Base-by-base conservation (phyloP, 2,797 vertebrate genomes). In the Sylvilagus floridanus region DNA sequence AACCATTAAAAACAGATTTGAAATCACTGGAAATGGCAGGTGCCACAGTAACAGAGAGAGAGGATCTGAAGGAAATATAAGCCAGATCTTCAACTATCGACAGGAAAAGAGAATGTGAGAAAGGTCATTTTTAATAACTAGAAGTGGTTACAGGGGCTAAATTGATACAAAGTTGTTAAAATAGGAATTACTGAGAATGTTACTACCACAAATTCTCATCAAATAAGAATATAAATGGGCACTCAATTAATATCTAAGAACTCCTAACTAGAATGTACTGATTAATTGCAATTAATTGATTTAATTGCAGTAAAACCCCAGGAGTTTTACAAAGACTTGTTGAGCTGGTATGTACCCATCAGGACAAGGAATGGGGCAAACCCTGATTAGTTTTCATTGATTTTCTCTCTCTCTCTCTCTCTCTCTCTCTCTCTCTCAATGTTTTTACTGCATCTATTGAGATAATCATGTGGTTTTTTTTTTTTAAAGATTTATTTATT, bases 11-110 rank as follows among this genome's bases (percentile, higher is more conserved):
- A 35, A 88, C 30, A 96, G 1, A 77, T 54, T 60, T 84, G 37
- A 95, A 94, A 90, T 88, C n/a, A 72, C 54, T 90, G 63, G 90
- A 95, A 97, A 93, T 4, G 86, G 5, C 62, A 4, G 62, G 28
- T 52, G 84, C 65, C 8, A 72, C 4, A 63, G 69, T 24, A 84
- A 69, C 30, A 92, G 75, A n/a, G 0, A 73, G 21, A 30, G 84
- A 63, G 66, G 50, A 26, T 68, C 91, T 72, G 54, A 93, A 94
- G 87, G 54, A 96, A 86, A 77, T 50, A 60, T 2, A 90, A 87
- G 72, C 28, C 37, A 84, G 54, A 88, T 47, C 47, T 83, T 86
- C 21, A 84, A 47, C 42, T 7, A 88, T 2, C 24, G 52, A 71
- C 28, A 82, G 37, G 32, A 83, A 42, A 92, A 88, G 47, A 6